A percentile compares a stretch with the other conserved stretches of the same genome.
These are phyloP conservation scores for Seriola quinqueradiata DNA, from an alignment of 2,113 vertebrate genomes.

Conservation along the genomic window DNA sequence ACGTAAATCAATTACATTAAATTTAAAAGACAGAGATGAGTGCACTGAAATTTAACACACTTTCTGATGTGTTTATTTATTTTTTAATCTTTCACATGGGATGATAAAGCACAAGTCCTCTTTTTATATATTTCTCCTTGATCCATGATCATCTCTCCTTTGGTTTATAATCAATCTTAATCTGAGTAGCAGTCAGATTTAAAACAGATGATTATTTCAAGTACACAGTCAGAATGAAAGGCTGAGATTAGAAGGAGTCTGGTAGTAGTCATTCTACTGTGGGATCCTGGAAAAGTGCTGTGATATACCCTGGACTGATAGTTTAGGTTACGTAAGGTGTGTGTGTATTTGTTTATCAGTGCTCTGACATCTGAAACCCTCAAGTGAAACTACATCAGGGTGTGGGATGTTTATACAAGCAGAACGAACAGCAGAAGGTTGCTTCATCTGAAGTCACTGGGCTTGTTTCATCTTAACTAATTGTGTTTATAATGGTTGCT, in stretches of 20 bases:
- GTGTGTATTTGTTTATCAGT: neutral
- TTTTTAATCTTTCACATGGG: neutral
- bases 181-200: constrained; percentile 45
- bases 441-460: neutral
- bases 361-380: constrained; percentile 9
- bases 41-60: too few relatives aligned
- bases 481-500: neutral
- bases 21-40: too few relatives aligned
- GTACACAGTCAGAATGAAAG: constrained; percentile 53
- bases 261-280: constrained; percentile 20
- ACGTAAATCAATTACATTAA: too few relatives aligned
- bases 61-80: neutral
- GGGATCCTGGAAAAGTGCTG: constrained; percentile 28
- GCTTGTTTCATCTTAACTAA: neutral
- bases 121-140: constrained; percentile 13
- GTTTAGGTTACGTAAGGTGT: neutral
- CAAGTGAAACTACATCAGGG: constrained; percentile 32
- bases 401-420: neutral
- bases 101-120: neutral
- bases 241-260: constrained; percentile 61
- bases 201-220: constrained; percentile 56
- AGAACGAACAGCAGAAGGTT: neutral
- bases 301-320: neutral
- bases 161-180: constrained; percentile 46
- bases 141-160: constrained; percentile 34